Evolutionary conservation across 2,888 invertebrate species (phyloP).

Genomic region (Tinea pellionella): DNA sequence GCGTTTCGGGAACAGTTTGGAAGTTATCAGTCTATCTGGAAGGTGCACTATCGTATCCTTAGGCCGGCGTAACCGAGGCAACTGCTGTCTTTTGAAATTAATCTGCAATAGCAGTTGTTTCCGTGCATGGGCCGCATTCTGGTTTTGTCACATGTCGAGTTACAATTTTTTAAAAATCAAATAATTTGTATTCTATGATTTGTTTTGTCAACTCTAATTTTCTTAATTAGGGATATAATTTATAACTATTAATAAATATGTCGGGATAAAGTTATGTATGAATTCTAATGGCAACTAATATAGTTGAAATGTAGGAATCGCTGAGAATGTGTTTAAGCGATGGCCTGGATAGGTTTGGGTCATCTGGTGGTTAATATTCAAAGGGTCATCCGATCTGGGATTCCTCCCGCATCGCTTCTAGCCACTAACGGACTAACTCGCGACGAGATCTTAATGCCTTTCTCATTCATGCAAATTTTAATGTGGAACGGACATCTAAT

Average conservation of each 20-base stretch:
- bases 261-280: neutral
- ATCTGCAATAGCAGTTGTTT: no score
- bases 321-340: neutral
- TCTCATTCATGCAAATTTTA: neutral
- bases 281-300: neutral
- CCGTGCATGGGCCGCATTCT: no score
- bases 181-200: no score
- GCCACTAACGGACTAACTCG: slow-evolving; percentile 3
- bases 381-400: slow-evolving; percentile 56
- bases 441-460: slow-evolving; percentile 5
- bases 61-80: no score
- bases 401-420: slow-evolving; percentile 45
- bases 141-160: no score
- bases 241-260: neutral
- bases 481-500: neutral
- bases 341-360: slow-evolving; percentile 27
- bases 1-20: no score
- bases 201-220: no score
- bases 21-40: no score
- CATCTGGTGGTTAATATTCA: slow-evolving; percentile 65
- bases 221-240: no score
- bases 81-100: no score
- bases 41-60: no score
- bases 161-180: no score
- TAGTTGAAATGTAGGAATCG: neutral